These are phyloP conservation scores for Chrysolina americana DNA, from an alignment of 2,888 invertebrate species.

Conservation along the genomic window DNA sequence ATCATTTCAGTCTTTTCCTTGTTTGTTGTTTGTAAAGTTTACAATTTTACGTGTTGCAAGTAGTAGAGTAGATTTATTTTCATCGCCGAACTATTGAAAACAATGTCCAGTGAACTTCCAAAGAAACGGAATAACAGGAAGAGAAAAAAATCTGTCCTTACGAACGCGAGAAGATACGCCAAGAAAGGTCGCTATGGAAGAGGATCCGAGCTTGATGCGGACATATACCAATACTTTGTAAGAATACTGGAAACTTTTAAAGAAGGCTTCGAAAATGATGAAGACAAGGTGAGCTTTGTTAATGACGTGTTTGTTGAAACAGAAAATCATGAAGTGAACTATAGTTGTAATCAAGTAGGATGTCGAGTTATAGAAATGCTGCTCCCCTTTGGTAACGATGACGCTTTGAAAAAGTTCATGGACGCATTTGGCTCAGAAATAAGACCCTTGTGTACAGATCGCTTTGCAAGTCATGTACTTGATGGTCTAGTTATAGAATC, in stretches of 20 bases:
- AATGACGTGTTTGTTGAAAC: conserved; percentile 84
- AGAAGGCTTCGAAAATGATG: conserved; percentile 77
- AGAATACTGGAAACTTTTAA: conserved; percentile 81
- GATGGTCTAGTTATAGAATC: conserved; percentile 78
- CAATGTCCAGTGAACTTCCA: conserved; percentile 44
- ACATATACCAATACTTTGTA: conserved; percentile 84
- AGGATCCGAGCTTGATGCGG: conserved; percentile 79
- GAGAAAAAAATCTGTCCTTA: conserved; percentile 77
- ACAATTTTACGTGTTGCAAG: background rate
- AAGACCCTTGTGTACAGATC: conserved; percentile 81
- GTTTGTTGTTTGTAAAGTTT: background rate
- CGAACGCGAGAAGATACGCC: conserved; percentile 83
- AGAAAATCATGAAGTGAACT: conserved; percentile 78
- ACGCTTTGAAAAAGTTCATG: conserved; percentile 76
- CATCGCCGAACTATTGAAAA: background rate
- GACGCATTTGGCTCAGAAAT: conserved; percentile 77
- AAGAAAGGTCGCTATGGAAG: conserved; percentile 82
- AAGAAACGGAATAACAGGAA: conserved; percentile 69
- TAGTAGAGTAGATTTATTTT: no score
- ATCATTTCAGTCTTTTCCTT: no score
- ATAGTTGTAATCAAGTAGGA: conserved; percentile 85
- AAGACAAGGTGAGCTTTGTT: conserved; percentile 80
- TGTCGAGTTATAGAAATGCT: conserved; percentile 84
- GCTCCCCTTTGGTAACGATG: conserved; percentile 77
- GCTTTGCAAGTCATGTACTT: conserved; percentile 85